phyloP scores from a whole-genome alignment of 2,797 vertebrate species.

The Alosa sapidissima region DNA sequence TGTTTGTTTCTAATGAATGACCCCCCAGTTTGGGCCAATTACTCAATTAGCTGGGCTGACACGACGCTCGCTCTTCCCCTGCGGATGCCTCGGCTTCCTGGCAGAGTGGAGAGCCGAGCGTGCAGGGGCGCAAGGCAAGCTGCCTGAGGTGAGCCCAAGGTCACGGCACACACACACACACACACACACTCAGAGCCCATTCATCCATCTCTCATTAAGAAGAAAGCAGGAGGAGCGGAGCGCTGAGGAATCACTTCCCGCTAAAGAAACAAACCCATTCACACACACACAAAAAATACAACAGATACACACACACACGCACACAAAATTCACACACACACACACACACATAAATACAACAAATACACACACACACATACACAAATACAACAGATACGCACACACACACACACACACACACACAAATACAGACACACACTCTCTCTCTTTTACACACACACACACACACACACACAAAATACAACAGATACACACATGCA shows the following conservation, averaged over 20 bases:
- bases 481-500: neutral
- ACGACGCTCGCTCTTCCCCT: constrained; percentile 36
- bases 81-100: constrained; percentile 30
- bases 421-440: neutral
- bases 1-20: constrained; percentile 43
- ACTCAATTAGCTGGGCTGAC: constrained; percentile 51
- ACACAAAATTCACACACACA: neutral
- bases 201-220: constrained; percentile 24
- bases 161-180: constrained; percentile 8
- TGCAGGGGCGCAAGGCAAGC: neutral
- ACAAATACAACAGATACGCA: too few relatives aligned
- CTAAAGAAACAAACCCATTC: neutral
- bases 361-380: too few relatives aligned
- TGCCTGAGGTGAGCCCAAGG: constrained; percentile 21
- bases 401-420: neutral
- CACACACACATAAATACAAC: too few relatives aligned
- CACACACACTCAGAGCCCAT: neutral
- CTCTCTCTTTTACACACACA: neutral
- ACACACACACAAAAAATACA: neutral
- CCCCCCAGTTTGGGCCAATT: constrained; percentile 41
- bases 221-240: constrained; percentile 9
- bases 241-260: constrained; percentile 10
- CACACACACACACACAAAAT: neutral
- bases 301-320: neutral
- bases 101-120: neutral